Percentiles rank a stretch among this genome's conserved stretches.
Evolutionary conservation across 2,888 invertebrate species (phyloP).

Genomic region (Dascillus cervinus): DNA sequence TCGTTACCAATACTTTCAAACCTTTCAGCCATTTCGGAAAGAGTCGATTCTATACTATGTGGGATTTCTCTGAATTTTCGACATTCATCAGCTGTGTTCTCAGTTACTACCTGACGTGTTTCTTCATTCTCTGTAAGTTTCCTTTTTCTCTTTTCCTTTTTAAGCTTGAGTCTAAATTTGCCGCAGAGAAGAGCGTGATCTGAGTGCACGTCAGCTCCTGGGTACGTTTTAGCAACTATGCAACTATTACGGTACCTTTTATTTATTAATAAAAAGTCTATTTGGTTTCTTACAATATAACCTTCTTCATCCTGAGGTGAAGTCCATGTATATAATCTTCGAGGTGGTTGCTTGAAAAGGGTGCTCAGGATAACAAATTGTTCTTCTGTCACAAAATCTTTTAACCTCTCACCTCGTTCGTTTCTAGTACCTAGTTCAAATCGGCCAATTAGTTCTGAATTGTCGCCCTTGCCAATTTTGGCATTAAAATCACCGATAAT

Average conservation of each 20-base stretch:
- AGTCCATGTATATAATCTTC: constrained; percentile 3
- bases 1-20: too few species aligned
- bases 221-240: constrained; percentile 2
- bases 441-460: neutral
- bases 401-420: constrained; percentile 2
- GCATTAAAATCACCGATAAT: constrained; percentile 4
- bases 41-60: too few species aligned
- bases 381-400: constrained; percentile 2
- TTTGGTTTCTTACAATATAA: constrained; percentile 1
- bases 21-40: too few species aligned
- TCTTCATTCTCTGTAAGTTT: neutral
- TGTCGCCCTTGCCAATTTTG: neutral
- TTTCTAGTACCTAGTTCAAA: constrained; percentile 2
- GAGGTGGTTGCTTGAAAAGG: constrained; percentile 1
- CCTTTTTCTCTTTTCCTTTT: constrained; percentile 1
- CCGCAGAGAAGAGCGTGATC: constrained; percentile 3
- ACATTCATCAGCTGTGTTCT: too few species aligned
- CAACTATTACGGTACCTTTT: neutral
- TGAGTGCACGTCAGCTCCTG: constrained; percentile 2
- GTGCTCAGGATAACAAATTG: constrained; percentile 3
- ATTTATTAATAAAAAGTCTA: constrained; percentile 2
- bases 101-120: neutral
- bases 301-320: constrained; percentile 1
- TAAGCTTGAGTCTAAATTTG: constrained; percentile 2
- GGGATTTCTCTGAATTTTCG: too few species aligned